phyloP scores from a whole-genome alignment of 2,888 invertebrate genomes.

The Epinotia ramella region DNA sequence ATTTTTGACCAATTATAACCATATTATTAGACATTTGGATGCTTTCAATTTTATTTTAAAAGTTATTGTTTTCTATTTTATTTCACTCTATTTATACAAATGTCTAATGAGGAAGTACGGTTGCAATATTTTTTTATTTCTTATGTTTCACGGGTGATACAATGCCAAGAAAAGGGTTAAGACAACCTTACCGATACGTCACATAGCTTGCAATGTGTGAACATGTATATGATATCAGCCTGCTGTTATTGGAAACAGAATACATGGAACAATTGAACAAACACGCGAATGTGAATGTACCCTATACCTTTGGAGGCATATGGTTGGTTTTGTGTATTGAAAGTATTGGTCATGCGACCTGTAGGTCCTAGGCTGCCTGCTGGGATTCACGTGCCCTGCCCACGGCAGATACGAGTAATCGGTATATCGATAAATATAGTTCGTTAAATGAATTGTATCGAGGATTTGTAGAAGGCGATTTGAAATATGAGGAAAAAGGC shows the following conservation, averaged over 20 bases:
- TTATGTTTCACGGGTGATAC: too few relatives aligned
- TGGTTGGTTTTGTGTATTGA: background rate
- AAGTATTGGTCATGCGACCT: conserved; percentile 2
- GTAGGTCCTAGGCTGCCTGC: background rate
- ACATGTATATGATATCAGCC: conserved; percentile 4
- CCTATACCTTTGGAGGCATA: background rate
- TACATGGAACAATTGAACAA: background rate
- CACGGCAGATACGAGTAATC: conserved; percentile 4
- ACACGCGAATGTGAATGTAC: background rate
- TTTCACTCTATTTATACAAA: too few relatives aligned
- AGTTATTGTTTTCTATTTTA: too few relatives aligned
- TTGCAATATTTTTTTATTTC: too few relatives aligned
- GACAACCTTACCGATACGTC: conserved; percentile 21
- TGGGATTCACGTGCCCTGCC: conserved; percentile 25
- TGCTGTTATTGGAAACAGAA: conserved; percentile 23
- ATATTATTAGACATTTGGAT: too few relatives aligned
- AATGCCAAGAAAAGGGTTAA: too few relatives aligned
- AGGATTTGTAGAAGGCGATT: background rate
- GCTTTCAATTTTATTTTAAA: too few relatives aligned
- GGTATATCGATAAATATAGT: conserved; percentile 11
- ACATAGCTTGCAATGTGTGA: conserved; percentile 22
- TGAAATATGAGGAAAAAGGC: background rate
- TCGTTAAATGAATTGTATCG: conserved; percentile 1
- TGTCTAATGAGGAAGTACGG: too few relatives aligned
- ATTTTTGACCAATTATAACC: too few relatives aligned